phyloP scores from a whole-genome alignment of 2,888 invertebrate genomes.

The Lysandra coridon region DNA sequence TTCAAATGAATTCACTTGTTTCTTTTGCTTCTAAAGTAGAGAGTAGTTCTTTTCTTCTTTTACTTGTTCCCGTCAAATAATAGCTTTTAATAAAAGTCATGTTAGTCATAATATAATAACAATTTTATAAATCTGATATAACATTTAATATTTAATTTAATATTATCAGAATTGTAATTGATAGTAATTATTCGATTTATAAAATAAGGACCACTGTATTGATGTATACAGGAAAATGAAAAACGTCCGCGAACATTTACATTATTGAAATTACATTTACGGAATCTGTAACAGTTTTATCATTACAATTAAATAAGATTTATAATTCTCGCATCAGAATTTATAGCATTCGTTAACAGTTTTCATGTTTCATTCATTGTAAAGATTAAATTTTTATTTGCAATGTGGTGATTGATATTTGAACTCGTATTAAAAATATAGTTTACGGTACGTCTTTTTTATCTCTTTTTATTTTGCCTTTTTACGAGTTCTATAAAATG shows the following conservation, averaged over 20 bases:
- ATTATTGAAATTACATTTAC: conserved; percentile 22
- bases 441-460: not conserved
- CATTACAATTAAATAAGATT: conserved; percentile 17
- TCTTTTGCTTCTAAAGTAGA: no score
- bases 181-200: not conserved
- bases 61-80: not conserved
- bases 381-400: conserved; percentile 6
- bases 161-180: not conserved
- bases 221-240: not conserved
- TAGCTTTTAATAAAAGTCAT: not conserved
- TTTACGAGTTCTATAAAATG: not conserved
- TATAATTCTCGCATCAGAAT: not conserved
- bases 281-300: conserved; percentile 2
- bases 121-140: not conserved
- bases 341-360: conserved; percentile 13
- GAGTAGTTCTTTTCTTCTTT: no score
- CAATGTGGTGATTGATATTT: conserved; percentile 5
- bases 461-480: not conserved
- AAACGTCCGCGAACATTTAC: not conserved
- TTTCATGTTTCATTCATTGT: conserved; percentile 19
- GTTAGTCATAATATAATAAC: not conserved
- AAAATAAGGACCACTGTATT: not conserved
- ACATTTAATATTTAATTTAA: no score
- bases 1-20: not conserved
- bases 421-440: not conserved